phyloP scores from a whole-genome alignment of 2,797 vertebrate species.

The Scomberomorus guttatus region DNA sequence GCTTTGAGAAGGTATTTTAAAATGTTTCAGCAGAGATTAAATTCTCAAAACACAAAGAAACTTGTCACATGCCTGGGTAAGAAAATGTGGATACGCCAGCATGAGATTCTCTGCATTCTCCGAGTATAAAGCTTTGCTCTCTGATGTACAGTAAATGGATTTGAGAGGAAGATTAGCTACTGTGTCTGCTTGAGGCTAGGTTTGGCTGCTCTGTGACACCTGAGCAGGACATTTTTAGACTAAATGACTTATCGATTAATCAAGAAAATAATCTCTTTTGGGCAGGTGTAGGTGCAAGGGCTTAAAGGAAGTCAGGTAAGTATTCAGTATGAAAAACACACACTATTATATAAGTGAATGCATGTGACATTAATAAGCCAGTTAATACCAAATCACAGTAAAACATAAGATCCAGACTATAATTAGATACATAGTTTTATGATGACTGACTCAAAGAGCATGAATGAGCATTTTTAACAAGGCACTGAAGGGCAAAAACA shows the following conservation, averaged over 20 bases:
- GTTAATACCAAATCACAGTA: neutral
- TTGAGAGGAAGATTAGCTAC: neutral
- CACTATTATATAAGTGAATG: neutral
- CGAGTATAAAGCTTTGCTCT: neutral
- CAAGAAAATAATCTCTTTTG: neutral
- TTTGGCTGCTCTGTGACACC: neutral
- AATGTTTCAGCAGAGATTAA: too few species aligned
- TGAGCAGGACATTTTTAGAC: neutral
- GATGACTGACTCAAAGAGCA: neutral
- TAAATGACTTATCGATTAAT: too few species aligned
- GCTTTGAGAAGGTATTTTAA: too few species aligned
- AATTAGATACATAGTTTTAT: too few species aligned
- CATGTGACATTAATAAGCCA: neutral
- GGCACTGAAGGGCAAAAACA: neutral
- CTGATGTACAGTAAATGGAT: neutral
- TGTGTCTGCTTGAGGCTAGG: neutral
- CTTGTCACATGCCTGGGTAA: neutral
- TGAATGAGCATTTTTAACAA: neutral
- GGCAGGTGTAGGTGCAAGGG: slow-evolving; percentile 1
- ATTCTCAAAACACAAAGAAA: too few species aligned
- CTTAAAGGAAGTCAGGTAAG: neutral
- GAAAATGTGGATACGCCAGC: neutral
- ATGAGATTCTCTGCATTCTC: neutral
- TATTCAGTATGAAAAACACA: neutral
- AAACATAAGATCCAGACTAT: neutral